Evolutionary conservation across 2,888 invertebrate genomes (phyloP).

Genomic region (Papilio protenor): DNA sequence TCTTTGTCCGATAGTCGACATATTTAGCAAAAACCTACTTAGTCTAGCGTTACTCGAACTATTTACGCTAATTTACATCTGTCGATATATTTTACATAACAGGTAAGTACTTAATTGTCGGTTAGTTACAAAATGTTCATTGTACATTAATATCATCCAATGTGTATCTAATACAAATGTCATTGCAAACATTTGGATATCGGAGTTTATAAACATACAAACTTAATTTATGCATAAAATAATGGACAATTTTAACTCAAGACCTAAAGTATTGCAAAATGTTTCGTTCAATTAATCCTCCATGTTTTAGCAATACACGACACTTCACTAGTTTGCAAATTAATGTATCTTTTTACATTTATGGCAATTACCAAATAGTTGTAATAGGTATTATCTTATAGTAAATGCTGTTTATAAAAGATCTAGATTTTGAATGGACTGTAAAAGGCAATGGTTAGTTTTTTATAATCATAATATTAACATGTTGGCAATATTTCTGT

Average conservation of each 20-base stretch:
- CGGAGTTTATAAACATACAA: no score
- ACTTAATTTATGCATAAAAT: no score
- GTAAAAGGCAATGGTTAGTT: not conserved
- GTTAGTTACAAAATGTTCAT: slow-evolving; percentile 14
- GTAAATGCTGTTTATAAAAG: no score
- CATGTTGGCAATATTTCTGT: not conserved
- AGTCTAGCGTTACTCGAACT: slow-evolving; percentile 12
- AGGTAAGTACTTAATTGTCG: slow-evolving; percentile 13
- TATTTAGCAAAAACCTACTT: slow-evolving; percentile 4
- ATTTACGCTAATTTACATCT: slow-evolving; percentile 1
- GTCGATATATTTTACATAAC: slow-evolving; percentile 12
- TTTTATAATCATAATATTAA: not conserved
- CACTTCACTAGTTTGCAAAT: not conserved
- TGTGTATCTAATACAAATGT: slow-evolving; percentile 12
- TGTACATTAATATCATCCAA: slow-evolving; percentile 2
- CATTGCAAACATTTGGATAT: no score
- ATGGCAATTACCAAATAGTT: not conserved
- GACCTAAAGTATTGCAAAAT: no score
- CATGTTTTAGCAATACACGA: no score
- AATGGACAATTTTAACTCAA: no score
- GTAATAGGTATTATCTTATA: not conserved
- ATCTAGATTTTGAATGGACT: no score
- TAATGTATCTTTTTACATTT: not conserved
- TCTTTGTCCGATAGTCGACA: not conserved
- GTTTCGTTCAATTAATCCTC: no score